Evolutionary conservation across 2,113 vertebrate species (phyloP).

Genomic region (Platichthys flesus): DNA sequence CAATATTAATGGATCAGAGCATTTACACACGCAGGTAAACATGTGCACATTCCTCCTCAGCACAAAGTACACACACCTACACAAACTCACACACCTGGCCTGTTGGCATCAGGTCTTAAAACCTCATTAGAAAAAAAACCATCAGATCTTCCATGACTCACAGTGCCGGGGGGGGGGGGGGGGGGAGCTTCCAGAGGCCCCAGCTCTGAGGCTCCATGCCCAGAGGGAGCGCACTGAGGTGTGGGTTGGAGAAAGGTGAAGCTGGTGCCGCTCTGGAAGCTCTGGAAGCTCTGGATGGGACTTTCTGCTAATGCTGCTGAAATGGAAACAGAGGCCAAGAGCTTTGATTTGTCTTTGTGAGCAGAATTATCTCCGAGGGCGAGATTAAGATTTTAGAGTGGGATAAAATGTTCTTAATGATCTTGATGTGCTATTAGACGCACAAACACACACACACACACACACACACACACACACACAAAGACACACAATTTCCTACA

Average conservation of each 20-base stretch:
- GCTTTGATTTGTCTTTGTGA: slow-evolving; percentile 59
- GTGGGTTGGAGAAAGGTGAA: slow-evolving; percentile 42
- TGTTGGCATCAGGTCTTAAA: slow-evolving; percentile 65
- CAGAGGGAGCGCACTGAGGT: slow-evolving; percentile 25
- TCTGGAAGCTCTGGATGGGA: too few relatives aligned
- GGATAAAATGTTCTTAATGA: slow-evolving; percentile 54
- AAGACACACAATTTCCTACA: background rate
- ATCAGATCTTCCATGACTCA: slow-evolving; percentile 66
- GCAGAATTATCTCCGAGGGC: slow-evolving; percentile 58
- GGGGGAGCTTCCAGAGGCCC: slow-evolving; percentile 45
- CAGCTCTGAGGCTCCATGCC: slow-evolving; percentile 33
- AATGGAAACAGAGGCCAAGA: slow-evolving; percentile 40
- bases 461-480: background rate
- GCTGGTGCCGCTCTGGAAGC: background rate
- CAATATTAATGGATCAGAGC: slow-evolving; percentile 25
- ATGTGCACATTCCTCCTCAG: slow-evolving; percentile 35
- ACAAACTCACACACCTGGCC: slow-evolving; percentile 55
- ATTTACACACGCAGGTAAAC: slow-evolving; percentile 40
- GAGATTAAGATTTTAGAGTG: slow-evolving; percentile 55
- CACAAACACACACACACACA: background rate
- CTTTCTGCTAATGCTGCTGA: slow-evolving; percentile 26
- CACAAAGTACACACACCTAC: slow-evolving; percentile 42
- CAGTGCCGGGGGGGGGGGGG: background rate
- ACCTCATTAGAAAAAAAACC: slow-evolving; percentile 53
- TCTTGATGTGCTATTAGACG: slow-evolving; percentile 9